Base-by-base conservation (phyloP, 2,888 invertebrate species). In the Helobdella robusta region DNA sequence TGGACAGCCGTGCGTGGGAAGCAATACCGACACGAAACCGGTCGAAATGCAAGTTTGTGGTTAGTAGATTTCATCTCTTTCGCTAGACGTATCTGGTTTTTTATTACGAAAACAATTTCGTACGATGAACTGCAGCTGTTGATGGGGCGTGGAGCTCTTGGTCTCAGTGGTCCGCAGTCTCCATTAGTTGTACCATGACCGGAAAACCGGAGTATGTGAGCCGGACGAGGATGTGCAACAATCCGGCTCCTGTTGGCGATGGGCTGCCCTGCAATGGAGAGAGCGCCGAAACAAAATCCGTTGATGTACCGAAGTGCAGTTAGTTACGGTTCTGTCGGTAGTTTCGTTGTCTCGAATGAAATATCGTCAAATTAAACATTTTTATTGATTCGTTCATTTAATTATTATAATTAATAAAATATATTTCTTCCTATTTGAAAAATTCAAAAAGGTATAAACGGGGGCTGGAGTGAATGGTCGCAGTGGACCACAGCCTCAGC, bases 1-100 rank as follows among this genome's bases (percentile, higher is more conserved):
- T 20, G 70, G 69, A 30, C 64, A 67, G 23, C 59, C 67, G 34
- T 74, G 74, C 63, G 40, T 69, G 2, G 72, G 71, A 32, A 58
- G 32, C 52, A 44, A 67, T 64, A 59, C 48, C 8, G 59, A 63
- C 32, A 28, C 46, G 11, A 65, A 60, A 59, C 36, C 36, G 23
- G 50, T 44, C 35, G 46, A 40, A 32, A 36, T 60, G 4, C 2
- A 48, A 5, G 60, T 60, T 6, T 65, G 65, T 36, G 60, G 65
- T 65, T n/a, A 65, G 65, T 65, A n/a, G n/a, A n/a, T n/a, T n/a
- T n/a, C n/a, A n/a, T n/a, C n/a, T n/a, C n/a, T n/a, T n/a, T n/a
- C n/a, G n/a, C n/a, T n/a, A n/a, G n/a, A n/a, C n/a, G n/a, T 30
- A 56, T 1, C 4, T 32, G 1, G 23, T 4, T 5, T 20, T 2